phyloP scores from a whole-genome alignment of 2,888 invertebrate genomes.

The Cheiracanthium punctorium region DNA sequence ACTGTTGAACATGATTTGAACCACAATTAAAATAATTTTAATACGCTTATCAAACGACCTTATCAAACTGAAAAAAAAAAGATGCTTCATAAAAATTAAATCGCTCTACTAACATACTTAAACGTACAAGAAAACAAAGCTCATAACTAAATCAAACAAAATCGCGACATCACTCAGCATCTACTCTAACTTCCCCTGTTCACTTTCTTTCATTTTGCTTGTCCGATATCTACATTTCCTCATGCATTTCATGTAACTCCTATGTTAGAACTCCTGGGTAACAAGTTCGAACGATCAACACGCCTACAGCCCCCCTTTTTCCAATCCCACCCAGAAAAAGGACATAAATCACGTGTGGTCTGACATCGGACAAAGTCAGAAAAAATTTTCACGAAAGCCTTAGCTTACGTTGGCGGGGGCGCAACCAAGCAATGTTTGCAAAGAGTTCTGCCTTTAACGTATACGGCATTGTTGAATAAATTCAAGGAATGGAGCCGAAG shows the following conservation, averaged over 20 bases:
- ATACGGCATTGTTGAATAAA: slow-evolving; percentile 9
- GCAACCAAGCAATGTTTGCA: not conserved
- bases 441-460: slow-evolving; percentile 36
- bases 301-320: slow-evolving; percentile 14
- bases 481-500: not conserved
- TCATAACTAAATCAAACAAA: not conserved
- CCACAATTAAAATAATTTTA: too few relatives aligned
- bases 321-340: slow-evolving; percentile 4
- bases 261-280: slow-evolving; percentile 44
- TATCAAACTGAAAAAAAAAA: too few relatives aligned
- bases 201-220: not conserved
- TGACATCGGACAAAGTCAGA: slow-evolving; percentile 57
- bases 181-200: too few relatives aligned
- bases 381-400: slow-evolving; percentile 7
- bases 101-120: too few relatives aligned
- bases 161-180: too few relatives aligned
- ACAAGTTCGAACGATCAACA: slow-evolving; percentile 41
- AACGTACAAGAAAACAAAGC: too few relatives aligned
- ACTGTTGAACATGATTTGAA: too few relatives aligned
- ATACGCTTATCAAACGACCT: too few relatives aligned
- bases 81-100: too few relatives aligned
- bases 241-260: slow-evolving; percentile 39
- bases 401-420: slow-evolving; percentile 19
- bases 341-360: slow-evolving; percentile 67
- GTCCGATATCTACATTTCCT: not conserved